A percentile compares a stretch with the other conserved stretches of the same genome.
These are phyloP conservation scores for Glyphotaelius pellucidus DNA, from an alignment of 2,888 invertebrate genomes.

Conservation along the genomic window DNA sequence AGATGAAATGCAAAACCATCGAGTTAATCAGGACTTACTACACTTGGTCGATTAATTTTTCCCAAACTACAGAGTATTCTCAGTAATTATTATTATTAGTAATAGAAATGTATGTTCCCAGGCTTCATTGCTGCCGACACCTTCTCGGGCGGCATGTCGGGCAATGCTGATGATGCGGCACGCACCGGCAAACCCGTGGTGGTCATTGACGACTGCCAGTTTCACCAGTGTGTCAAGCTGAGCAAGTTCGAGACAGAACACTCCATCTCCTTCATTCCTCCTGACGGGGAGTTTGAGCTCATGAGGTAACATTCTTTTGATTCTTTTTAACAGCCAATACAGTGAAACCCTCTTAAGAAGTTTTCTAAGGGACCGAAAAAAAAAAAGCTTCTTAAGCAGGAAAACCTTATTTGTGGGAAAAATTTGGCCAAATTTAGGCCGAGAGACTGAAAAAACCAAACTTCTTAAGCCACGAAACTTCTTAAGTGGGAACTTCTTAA, in stretches of 20 bases:
- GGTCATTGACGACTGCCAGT: conserved; percentile 99
- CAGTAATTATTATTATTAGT: no score
- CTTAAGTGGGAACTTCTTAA: no score
- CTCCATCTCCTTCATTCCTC: conserved; percentile 99
- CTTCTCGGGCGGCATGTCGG: conserved; percentile 79
- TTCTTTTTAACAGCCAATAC: not conserved
- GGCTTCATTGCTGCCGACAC: conserved; percentile 37
- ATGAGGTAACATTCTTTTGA: conserved; percentile 85
- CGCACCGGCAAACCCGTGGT: conserved; percentile 98
- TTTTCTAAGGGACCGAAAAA: no score
- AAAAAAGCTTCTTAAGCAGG: no score
- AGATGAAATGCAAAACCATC: no score
- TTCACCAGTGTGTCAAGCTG: conserved; percentile 99
- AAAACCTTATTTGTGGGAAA: no score
- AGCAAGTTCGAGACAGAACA: conserved; percentile 99
- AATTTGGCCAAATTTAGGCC: no score
- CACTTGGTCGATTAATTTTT: not conserved
- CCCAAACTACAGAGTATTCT: not conserved
- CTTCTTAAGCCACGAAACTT: no score
- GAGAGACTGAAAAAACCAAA: no score
- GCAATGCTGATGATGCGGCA: conserved; percentile 87
- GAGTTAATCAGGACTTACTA: no score
- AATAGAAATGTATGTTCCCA: not conserved
- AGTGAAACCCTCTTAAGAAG: no score
- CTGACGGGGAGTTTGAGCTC: conserved; percentile 99